Percentiles rank a stretch among this genome's conserved stretches.
phyloP scores from a whole-genome alignment of 2,113 vertebrate genomes.

The Albula goreensis region DNA sequence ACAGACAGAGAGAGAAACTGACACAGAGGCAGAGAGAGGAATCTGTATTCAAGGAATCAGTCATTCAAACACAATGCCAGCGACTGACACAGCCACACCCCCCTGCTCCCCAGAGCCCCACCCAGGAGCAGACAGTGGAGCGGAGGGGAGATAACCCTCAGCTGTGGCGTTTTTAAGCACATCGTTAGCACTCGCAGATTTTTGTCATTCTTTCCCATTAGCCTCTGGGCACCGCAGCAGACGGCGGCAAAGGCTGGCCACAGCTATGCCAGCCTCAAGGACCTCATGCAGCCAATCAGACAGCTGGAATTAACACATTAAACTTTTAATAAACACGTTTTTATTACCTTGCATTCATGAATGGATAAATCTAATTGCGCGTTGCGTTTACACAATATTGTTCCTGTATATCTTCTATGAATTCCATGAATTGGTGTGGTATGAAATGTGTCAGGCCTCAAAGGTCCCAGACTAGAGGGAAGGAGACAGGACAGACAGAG shows the following conservation, averaged over 20 bases:
- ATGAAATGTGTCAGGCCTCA: not conserved
- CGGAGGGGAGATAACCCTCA: not conserved
- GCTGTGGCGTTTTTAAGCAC: not conserved
- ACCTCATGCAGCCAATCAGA: constrained; percentile 2
- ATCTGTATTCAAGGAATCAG: not conserved
- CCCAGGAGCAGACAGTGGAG: not conserved
- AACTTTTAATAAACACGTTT: not conserved
- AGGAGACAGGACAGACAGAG: too few relatives aligned
- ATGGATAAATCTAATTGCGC: not conserved
- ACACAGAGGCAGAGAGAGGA: not conserved
- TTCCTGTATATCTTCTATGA: not conserved
- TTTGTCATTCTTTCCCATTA: constrained; percentile 28
- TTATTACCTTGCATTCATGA: not conserved
- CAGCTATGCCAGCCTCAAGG: not conserved
- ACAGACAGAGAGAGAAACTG: not conserved
- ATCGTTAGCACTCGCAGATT: not conserved
- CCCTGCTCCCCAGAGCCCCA: not conserved
- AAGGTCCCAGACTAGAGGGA: too few relatives aligned
- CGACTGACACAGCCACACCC: not conserved
- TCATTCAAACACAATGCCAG: not conserved
- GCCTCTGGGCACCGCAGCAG: constrained; percentile 7
- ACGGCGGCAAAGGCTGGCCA: not conserved
- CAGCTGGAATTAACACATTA: not conserved
- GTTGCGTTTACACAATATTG: not conserved
- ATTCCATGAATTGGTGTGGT: not conserved